phyloP scores from a whole-genome alignment of 2,797 vertebrate species.

The Sphenopsis melanotis region DNA sequence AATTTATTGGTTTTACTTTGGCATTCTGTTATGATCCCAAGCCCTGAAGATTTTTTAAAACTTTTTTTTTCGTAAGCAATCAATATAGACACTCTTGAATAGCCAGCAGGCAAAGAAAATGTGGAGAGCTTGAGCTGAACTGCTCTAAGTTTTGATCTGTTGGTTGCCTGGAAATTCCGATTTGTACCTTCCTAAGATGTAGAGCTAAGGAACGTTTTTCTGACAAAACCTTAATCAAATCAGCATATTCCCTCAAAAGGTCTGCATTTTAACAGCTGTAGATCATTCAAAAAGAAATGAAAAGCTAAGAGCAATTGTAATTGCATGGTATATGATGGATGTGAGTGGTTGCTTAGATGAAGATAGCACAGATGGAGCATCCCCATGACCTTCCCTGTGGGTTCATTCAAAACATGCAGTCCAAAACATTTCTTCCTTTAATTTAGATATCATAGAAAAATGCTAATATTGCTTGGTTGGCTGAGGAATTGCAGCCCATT shows the following conservation, averaged over 20 bases:
- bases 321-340: background rate
- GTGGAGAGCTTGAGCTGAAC: background rate
- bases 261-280: background rate
- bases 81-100: background rate
- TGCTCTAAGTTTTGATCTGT: background rate
- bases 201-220: background rate
- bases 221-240: conserved; percentile 16
- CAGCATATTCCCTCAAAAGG: background rate
- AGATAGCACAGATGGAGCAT: background rate
- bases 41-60: background rate
- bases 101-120: background rate
- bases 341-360: background rate
- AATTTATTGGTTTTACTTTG: background rate
- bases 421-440: background rate
- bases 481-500: background rate
- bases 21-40: background rate
- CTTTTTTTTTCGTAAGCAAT: background rate
- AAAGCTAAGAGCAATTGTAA: background rate
- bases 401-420: background rate
- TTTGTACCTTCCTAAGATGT: background rate
- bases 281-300: conserved; percentile 6
- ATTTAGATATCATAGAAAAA: background rate
- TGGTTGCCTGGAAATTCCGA: background rate
- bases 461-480: background rate
- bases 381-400: background rate